phyloP scores from a whole-genome alignment of 2,113 vertebrate species.

The Gopherus flavomarginatus region DNA sequence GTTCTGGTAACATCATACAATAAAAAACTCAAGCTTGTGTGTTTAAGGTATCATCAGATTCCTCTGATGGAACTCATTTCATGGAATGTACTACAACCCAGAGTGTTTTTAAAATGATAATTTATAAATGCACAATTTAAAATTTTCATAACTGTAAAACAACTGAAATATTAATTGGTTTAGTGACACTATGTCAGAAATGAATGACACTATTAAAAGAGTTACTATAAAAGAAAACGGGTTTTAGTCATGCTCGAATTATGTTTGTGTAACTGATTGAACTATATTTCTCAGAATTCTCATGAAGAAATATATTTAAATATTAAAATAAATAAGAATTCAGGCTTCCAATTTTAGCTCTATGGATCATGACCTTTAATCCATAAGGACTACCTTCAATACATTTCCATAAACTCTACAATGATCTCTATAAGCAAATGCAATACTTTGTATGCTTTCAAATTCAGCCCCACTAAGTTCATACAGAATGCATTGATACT shows the following conservation, averaged over 20 bases:
- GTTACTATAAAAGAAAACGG: not conserved
- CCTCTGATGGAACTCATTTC: not conserved
- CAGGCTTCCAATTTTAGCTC: not conserved
- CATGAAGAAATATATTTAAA: not conserved
- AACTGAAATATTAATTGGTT: not conserved
- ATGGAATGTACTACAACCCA: not conserved
- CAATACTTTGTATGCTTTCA: constrained; percentile 12
- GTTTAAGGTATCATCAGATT: not conserved
- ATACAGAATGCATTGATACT: not conserved
- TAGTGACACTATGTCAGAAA: not conserved
- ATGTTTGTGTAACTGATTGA: not conserved
- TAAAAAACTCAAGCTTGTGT: not conserved
- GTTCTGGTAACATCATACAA: not conserved
- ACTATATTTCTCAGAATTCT: not conserved
- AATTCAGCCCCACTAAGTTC: not conserved
- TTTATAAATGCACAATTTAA: not conserved
- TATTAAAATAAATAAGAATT: not conserved
- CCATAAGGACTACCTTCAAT: not conserved
- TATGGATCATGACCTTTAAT: not conserved
- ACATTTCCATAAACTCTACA: not conserved
- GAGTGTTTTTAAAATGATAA: not conserved
- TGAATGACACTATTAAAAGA: not conserved
- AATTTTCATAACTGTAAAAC: not conserved
- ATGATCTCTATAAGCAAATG: not conserved
- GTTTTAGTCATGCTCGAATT: not conserved